These are phyloP conservation scores for Peromyscus leucopus DNA, from an alignment of 2,113 vertebrate genomes.

Conservation along the genomic window DNA sequence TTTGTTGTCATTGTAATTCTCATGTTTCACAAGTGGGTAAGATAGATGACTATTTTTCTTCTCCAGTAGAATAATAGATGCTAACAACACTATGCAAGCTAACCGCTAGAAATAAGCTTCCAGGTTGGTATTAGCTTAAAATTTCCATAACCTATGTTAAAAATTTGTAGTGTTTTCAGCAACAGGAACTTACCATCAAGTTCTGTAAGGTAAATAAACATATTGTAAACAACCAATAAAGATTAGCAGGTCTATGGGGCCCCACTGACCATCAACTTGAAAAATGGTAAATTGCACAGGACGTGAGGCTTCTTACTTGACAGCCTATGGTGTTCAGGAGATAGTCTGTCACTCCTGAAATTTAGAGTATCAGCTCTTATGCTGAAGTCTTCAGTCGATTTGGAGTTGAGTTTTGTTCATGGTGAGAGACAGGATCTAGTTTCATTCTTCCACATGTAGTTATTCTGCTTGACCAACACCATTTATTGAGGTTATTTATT, in stretches of 20 bases:
- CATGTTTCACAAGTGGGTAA: neutral
- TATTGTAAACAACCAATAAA: neutral
- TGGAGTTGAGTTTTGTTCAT: neutral
- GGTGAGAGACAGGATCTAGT: neutral
- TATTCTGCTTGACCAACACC: no score
- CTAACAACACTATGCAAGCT: neutral
- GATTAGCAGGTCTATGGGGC: neutral
- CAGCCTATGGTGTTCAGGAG: neutral
- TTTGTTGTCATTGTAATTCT: neutral
- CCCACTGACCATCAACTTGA: neutral
- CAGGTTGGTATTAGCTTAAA: no score
- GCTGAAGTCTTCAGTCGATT: neutral
- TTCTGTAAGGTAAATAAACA: neutral
- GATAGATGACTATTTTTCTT: neutral
- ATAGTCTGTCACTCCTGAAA: neutral
- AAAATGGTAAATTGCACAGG: neutral
- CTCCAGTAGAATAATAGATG: neutral
- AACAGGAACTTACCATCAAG: neutral
- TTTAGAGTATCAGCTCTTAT: neutral
- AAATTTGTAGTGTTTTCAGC: neutral
- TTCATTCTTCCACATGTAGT: neutral
- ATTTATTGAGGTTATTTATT: neutral
- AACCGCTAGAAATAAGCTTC: neutral
- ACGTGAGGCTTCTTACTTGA: no score
- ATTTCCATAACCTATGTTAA: neutral